phyloP scores from a whole-genome alignment of 2,888 invertebrate species.

The Amitus sp. region DNA sequence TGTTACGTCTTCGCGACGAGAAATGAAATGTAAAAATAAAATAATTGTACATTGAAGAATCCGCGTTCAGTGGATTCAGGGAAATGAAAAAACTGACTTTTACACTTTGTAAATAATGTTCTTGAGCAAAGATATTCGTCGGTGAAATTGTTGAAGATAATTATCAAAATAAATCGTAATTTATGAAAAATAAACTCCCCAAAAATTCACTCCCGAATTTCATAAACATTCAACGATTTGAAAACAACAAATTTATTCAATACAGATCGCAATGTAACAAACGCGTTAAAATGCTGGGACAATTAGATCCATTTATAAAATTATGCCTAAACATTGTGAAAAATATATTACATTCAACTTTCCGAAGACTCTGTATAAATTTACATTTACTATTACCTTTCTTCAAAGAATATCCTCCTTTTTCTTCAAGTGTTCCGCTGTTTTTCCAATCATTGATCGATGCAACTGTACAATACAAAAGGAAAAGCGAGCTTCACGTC shows the following conservation, averaged over 20 bases:
- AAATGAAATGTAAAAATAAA: constrained; percentile 5
- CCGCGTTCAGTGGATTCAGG: constrained; percentile 7
- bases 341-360: constrained; percentile 21
- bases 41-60: constrained; percentile 30
- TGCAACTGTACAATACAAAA: constrained; percentile 33
- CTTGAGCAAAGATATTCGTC: constrained; percentile 18
- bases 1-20: background rate
- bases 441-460: constrained; percentile 29
- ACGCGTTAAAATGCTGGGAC: constrained; percentile 17
- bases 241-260: constrained; percentile 22
- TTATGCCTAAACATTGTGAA: constrained; percentile 24
- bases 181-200: constrained; percentile 51
- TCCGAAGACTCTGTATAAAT: constrained; percentile 25
- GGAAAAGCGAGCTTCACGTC: constrained; percentile 76
- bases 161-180: constrained; percentile 62
- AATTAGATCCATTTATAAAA: constrained; percentile 22
- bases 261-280: constrained; percentile 25
- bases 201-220: too few species aligned
- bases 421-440: constrained; percentile 37
- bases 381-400: constrained; percentile 32
- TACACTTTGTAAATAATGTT: constrained; percentile 37
- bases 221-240: background rate
- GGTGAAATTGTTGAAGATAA: constrained; percentile 58
- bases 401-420: constrained; percentile 4
- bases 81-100: constrained; percentile 21